Evolutionary conservation across 2,113 vertebrate genomes (phyloP).

Genomic region (Anoplopoma fimbria): DNA sequence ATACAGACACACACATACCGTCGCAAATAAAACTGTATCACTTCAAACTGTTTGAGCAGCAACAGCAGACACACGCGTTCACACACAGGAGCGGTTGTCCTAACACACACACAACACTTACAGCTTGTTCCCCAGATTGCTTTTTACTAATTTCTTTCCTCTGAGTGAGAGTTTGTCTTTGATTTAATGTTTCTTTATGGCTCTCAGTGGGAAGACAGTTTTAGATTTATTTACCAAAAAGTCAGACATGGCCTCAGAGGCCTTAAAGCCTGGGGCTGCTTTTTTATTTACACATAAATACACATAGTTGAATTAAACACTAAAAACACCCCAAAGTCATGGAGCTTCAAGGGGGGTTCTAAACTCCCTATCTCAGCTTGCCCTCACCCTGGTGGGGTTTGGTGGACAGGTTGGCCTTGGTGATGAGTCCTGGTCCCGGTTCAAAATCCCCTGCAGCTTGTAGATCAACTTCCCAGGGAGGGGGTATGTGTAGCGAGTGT

Average conservation of each 20-base stretch:
- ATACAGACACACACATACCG: slow-evolving; percentile 68
- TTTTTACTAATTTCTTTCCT: slow-evolving; percentile 76
- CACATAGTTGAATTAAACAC: slow-evolving; percentile 1
- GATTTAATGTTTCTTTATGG: slow-evolving; percentile 65
- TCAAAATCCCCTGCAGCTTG: slow-evolving; percentile 55
- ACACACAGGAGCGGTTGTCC: slow-evolving; percentile 69
- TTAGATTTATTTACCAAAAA: slow-evolving; percentile 63
- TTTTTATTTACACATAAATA: slow-evolving; percentile 44
- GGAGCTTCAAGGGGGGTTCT: slow-evolving; percentile 2
- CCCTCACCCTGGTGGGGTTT: slow-evolving; percentile 11
- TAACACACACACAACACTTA: slow-evolving; percentile 69
- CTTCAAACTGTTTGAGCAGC: slow-evolving; percentile 66
- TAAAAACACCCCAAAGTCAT: slow-evolving; percentile 7
- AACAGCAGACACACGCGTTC: slow-evolving; percentile 69
- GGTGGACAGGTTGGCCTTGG: slow-evolving; percentile 43
- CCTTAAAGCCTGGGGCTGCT: slow-evolving; percentile 13
- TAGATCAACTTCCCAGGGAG: slow-evolving; percentile 40
- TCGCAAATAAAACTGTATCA: slow-evolving; percentile 70
- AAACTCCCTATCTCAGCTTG: neutral
- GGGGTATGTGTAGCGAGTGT: slow-evolving; percentile 42
- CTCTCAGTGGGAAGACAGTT: slow-evolving; percentile 58
- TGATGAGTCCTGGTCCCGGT: slow-evolving; percentile 58
- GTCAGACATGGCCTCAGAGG: slow-evolving; percentile 46
- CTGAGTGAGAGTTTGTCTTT: slow-evolving; percentile 69
- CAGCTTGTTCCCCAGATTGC: slow-evolving; percentile 77